phyloP scores from a whole-genome alignment of 2,888 invertebrate genomes.

The Eupithecia vulgata region DNA sequence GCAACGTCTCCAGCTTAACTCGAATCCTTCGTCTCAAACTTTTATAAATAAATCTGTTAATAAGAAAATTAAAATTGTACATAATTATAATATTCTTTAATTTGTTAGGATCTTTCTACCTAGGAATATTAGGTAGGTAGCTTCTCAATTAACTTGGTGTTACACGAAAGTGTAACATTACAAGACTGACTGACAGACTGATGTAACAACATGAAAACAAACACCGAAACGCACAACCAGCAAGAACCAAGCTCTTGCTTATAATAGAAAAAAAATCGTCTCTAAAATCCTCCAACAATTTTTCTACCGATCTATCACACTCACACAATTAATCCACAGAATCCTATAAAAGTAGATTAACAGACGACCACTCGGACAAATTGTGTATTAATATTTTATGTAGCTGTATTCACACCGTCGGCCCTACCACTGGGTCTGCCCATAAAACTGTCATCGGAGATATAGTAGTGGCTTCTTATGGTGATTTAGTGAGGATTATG shows the following conservation, averaged over 20 bases:
- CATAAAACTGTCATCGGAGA: constrained; percentile 82
- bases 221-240: no score
- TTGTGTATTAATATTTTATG: constrained; percentile 84
- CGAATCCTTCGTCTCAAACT: no score
- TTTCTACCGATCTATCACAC: constrained; percentile 23
- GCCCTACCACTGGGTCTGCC: constrained; percentile 48
- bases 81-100: no score
- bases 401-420: constrained; percentile 67
- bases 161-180: no score
- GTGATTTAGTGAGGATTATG: constrained; percentile 78
- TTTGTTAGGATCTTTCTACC: no score
- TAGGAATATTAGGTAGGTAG: no score
- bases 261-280: neutral
- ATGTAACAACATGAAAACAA: no score
- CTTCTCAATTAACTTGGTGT: no score
- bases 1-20: no score
- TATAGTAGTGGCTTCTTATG: constrained; percentile 75
- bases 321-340: constrained; percentile 70
- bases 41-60: no score
- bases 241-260: neutral
- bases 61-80: no score
- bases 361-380: constrained; percentile 80
- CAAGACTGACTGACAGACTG: no score
- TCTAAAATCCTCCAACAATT: neutral
- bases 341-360: constrained; percentile 81